Evolutionary conservation across 2,113 vertebrate species (phyloP).

Genomic region (Sylvia atricapilla): DNA sequence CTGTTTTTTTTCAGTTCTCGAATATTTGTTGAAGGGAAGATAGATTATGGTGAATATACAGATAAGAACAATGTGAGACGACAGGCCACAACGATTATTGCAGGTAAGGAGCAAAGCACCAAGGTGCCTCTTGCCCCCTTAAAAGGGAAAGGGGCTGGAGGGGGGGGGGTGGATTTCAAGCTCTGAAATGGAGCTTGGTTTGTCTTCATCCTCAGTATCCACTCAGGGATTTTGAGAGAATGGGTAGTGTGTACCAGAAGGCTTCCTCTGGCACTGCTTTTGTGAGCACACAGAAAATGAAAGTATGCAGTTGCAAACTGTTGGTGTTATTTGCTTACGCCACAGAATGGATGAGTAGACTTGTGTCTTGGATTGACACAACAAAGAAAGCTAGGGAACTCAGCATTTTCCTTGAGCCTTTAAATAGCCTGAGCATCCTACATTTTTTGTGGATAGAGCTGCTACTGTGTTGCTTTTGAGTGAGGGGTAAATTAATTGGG

Average conservation of each 20-base stretch:
- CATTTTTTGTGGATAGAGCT: background rate
- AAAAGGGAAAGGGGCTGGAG: background rate
- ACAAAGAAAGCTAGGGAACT: background rate
- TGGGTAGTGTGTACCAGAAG: background rate
- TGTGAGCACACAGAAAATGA: background rate
- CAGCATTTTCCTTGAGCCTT: background rate
- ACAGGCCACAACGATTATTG: conserved; percentile 95
- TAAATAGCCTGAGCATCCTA: background rate
- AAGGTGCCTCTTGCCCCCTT: background rate
- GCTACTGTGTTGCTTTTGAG: background rate
- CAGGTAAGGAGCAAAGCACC: conserved; percentile 75
- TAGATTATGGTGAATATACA: conserved; percentile 95
- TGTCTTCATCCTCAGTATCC: background rate
- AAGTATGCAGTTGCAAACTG: background rate
- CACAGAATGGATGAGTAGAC: background rate
- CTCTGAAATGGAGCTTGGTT: background rate
- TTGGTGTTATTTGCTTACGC: background rate
- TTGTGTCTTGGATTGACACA: background rate
- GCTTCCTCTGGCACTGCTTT: background rate
- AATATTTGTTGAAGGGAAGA: conserved; percentile 90
- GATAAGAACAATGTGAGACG: conserved; percentile 94
- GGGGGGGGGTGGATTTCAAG: too few relatives aligned
- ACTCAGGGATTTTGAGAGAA: background rate
- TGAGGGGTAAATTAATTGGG: background rate
- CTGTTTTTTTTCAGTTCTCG: conserved; percentile 74